Percentiles rank a stretch among this genome's conserved stretches.
Evolutionary conservation across 2,888 invertebrate species (phyloP).

Genomic region (Xylota sylvarum): DNA sequence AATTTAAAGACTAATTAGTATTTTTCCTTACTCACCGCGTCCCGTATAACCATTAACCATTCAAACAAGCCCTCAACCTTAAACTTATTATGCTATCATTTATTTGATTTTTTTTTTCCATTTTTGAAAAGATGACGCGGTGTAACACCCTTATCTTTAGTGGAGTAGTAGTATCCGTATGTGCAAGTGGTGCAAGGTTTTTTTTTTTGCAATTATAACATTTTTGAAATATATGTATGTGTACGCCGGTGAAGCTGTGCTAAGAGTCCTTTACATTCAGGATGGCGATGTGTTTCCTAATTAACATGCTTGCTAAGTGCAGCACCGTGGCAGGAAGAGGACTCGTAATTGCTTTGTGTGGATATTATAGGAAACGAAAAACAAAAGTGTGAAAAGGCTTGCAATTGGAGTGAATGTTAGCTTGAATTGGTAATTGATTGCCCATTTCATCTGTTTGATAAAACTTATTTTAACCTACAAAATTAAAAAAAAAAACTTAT

Average conservation of each 20-base stretch:
- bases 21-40: slow-evolving; percentile 22
- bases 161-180: slow-evolving; percentile 2
- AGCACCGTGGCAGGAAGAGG: not conserved
- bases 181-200: not conserved
- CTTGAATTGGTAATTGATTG: too few species aligned
- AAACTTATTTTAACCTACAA: too few species aligned
- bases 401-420: too few species aligned
- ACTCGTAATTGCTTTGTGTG: not conserved
- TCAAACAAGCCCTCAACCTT: slow-evolving; percentile 68
- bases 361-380: not conserved
- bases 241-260: not conserved
- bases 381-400: not conserved
- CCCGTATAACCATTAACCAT: slow-evolving; percentile 58
- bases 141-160: slow-evolving; percentile 21
- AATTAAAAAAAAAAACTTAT: too few species aligned
- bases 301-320: slow-evolving; percentile 49
- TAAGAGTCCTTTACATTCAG: slow-evolving; percentile 23
- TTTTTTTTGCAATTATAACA: slow-evolving; percentile 43
- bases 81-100: slow-evolving; percentile 65
- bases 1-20: slow-evolving; percentile 74
- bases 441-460: too few species aligned
- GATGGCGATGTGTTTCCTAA: slow-evolving; percentile 48
- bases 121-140: slow-evolving; percentile 23
- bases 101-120: slow-evolving; percentile 54
- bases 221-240: slow-evolving; percentile 18